Base-by-base conservation (phyloP, 2,888 invertebrate species). In the Cryptus armator region DNA sequence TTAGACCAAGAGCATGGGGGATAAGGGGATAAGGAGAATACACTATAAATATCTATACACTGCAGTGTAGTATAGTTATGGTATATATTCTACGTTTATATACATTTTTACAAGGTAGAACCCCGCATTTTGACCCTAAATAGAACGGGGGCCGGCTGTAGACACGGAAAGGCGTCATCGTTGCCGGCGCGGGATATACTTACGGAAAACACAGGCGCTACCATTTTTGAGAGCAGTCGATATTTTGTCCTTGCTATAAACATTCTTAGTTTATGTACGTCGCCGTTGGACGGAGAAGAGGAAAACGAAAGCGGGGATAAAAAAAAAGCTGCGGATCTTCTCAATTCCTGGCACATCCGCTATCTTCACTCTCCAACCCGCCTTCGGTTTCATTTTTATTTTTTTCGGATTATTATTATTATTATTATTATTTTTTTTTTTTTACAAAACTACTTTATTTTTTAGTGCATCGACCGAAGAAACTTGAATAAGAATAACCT, bases 231-330 rank as follows among this genome's bases (percentile, higher is more conserved):
- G 53, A 83, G 71, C 76, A 79, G 37, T 68, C 83, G 76, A 82
- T 80, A 83, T 85, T 85, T 77, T 68, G 85, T 83, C 82, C 62
- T 62, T 48, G 44, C 76, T 76, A 83, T 85, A 85, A 83, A 85
- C 76, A 83, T 85, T 53, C 83, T 72, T 64, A 76, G 67, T 80
- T 85, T 76, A 85, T 76, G 76, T 67, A 51, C 37, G 24, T 44
- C 12, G 68, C 29, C 6, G 10, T n/a, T 14, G 14, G 6, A n/a
- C 62, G 29, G 14, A 29, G 62, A 32, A 6, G 64, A 32, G 14
- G 6, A 37, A 16, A 43, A 70, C 24, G 46, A 14, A 56, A 59
- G 48, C 19, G 48, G 32, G n/a, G 44, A 16, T 14, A 14, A 32
- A 46, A 37, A 48, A 37, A 9, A 53, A 76, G 12, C n/a, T n/a